Evolutionary conservation across 1,140 invertebrate species (phyloP).

Genomic region (Bicyclus anynana): DNA sequence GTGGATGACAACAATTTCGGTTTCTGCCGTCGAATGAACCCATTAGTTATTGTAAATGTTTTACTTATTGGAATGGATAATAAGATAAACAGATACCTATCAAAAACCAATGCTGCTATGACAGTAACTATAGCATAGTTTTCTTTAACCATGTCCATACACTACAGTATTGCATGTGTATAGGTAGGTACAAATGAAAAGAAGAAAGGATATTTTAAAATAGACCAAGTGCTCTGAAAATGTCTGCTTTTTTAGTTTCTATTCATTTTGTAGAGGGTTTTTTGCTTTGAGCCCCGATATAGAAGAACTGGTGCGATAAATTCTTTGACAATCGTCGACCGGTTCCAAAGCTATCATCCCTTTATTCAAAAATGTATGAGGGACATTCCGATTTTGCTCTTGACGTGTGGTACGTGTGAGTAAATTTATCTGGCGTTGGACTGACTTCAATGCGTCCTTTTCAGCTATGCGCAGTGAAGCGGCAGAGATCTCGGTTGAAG

Average conservation of each 20-base stretch:
- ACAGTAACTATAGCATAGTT: no score
- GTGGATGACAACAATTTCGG: no score
- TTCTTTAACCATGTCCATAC: no score
- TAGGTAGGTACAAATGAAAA: no score
- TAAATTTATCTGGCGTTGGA: conserved; percentile 2
- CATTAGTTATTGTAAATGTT: no score
- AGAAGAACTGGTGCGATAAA: not conserved
- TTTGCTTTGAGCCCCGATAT: not conserved
- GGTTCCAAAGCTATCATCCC: not conserved
- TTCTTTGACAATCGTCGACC: not conserved
- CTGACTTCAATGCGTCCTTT: conserved; percentile 5
- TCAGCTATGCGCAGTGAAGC: conserved; percentile 2
- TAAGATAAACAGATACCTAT: no score
- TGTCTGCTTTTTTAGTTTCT: not conserved
- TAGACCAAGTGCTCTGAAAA: not conserved
- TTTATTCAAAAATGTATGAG: conserved; percentile 5
- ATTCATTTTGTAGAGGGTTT: not conserved
- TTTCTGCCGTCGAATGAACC: no score
- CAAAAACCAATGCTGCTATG: no score
- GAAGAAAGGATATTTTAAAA: no score
- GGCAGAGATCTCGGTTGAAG: not conserved
- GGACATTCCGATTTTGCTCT: not conserved
- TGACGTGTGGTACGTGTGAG: conserved; percentile 1
- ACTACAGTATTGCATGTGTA: no score
- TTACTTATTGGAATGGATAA: no score